Evolutionary conservation across 1,140 invertebrate genomes (phyloP).

Genomic region (Meteorus sp.): DNA sequence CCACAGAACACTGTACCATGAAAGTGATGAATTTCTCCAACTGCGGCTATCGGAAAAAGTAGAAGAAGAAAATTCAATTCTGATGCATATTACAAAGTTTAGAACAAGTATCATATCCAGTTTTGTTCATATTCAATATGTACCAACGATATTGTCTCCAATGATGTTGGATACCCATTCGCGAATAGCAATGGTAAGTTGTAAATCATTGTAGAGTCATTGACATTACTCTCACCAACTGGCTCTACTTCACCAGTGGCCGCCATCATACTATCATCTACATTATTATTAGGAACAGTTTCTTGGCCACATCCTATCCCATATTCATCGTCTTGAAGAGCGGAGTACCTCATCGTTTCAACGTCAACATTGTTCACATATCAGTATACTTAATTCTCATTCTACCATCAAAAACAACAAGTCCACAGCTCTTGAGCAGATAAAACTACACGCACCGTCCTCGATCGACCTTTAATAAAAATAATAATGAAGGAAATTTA

Average conservation of each 20-base stretch:
- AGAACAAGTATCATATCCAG: no score
- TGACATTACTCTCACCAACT: slow-evolving; percentile 36
- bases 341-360: slow-evolving; percentile 52
- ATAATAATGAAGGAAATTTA: no score
- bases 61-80: slow-evolving; percentile 13
- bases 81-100: background rate
- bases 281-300: slow-evolving; percentile 34
- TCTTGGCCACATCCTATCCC: slow-evolving; percentile 45
- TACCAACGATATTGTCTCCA: slow-evolving; percentile 65
- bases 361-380: slow-evolving; percentile 31
- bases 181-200: slow-evolving; percentile 71
- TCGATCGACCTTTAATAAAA: no score
- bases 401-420: no score
- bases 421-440: no score
- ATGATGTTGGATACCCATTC: slow-evolving; percentile 69
- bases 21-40: slow-evolving; percentile 73
- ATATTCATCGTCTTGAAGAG: slow-evolving; percentile 48
- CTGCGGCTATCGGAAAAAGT: slow-evolving; percentile 50
- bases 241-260: slow-evolving; percentile 38
- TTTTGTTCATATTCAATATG: no score
- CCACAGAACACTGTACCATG: slow-evolving; percentile 74
- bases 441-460: no score
- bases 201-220: slow-evolving; percentile 62
- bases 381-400: background rate
- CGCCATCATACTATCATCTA: slow-evolving; percentile 46